A percentile compares a stretch with the other conserved stretches of the same genome.
phyloP scores from a whole-genome alignment of 2,888 invertebrate species.

The Julus scandinavius region DNA sequence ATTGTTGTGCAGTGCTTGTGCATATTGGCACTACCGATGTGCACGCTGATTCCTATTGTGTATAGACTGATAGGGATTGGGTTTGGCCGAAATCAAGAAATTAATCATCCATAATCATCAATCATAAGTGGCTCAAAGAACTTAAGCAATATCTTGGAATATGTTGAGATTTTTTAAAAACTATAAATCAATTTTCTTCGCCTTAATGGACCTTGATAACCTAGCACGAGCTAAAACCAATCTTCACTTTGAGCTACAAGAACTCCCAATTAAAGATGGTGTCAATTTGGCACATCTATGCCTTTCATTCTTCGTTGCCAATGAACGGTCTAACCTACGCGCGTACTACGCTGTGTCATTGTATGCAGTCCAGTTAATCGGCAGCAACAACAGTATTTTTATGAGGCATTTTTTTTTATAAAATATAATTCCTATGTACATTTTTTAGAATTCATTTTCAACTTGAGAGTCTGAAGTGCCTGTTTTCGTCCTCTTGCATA shows the following conservation, averaged over 20 bases:
- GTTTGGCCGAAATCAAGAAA: no score
- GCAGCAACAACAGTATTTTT: slow-evolving; percentile 39
- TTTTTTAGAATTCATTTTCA: slow-evolving; percentile 16
- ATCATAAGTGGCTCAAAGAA: no score
- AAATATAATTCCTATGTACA: slow-evolving; percentile 42
- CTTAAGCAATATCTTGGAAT: no score
- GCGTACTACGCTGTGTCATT: background rate
- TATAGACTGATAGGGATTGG: no score
- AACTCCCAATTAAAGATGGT: slow-evolving; percentile 10
- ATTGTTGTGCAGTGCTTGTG: background rate
- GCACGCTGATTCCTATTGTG: background rate
- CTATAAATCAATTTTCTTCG: no score
- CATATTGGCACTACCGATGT: background rate
- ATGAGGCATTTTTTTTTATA: slow-evolving; percentile 41
- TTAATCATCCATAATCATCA: no score
- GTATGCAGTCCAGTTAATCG: background rate
- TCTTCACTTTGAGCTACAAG: background rate
- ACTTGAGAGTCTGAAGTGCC: slow-evolving; percentile 36
- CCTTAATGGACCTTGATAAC: no score
- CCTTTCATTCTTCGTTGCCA: background rate
- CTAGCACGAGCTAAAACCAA: no score
- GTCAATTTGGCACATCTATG: background rate
- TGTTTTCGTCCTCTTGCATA: slow-evolving; percentile 27
- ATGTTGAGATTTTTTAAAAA: no score
- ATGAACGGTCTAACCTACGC: background rate